Evolutionary conservation across 2,113 vertebrate species (phyloP).

Genomic region (Chinchilla lanigera): DNA sequence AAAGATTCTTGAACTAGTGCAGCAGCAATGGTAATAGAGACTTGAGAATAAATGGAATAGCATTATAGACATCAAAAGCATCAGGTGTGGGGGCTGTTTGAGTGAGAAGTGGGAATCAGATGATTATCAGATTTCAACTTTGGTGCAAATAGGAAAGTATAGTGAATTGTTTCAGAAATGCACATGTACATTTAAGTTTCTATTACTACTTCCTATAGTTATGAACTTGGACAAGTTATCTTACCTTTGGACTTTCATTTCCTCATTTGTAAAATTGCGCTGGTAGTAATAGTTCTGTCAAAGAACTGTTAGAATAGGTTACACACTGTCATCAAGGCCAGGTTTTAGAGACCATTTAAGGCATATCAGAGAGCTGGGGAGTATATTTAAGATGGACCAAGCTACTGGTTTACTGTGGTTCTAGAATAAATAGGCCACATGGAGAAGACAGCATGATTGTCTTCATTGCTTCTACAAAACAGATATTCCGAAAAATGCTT

Average conservation of each 20-base stretch:
- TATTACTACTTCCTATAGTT: neutral
- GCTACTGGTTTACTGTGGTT: neutral
- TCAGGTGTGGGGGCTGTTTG: neutral
- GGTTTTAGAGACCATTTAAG: slow-evolving; percentile 1
- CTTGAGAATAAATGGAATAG: neutral
- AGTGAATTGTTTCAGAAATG: neutral
- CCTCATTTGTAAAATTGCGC: slow-evolving; percentile 10
- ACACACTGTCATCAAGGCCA: neutral
- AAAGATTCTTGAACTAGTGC: neutral
- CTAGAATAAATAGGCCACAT: neutral
- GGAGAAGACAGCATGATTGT: neutral
- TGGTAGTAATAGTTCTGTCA: neutral
- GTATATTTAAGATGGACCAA: neutral
- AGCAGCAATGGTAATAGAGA: neutral
- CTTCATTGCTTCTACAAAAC: neutral
- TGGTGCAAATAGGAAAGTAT: neutral
- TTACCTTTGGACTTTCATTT: neutral
- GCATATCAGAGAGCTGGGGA: neutral
- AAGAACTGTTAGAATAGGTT: neutral
- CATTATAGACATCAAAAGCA: neutral
- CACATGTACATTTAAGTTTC: neutral
- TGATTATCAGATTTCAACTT: neutral
- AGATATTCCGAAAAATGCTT: slow-evolving; percentile 4
- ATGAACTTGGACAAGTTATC: neutral
- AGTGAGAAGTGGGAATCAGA: neutral